Conservation (phyloP, 2,113 vertebrate genomes). For the Tetrao urogallus region DNA sequence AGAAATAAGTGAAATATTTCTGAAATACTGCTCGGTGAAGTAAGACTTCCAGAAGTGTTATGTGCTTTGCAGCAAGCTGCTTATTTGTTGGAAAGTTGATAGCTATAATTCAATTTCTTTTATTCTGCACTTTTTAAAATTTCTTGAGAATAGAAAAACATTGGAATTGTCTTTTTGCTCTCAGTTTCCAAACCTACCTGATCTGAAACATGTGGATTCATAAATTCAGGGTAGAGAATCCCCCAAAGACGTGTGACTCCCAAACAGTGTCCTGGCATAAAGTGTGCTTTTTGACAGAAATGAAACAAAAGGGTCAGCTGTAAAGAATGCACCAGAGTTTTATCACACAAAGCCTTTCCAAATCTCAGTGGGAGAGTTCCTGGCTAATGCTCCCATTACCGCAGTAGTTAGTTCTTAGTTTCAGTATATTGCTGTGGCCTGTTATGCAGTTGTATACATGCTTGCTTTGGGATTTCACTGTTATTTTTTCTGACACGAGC, state of each 20-base stretch:
- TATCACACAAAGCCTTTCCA: neutral
- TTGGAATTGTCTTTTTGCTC: neutral
- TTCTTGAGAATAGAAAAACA: neutral
- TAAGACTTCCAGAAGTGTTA: neutral
- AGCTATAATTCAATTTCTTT: neutral
- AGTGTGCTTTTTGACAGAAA: neutral
- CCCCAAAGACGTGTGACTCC: neutral
- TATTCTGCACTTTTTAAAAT: neutral
- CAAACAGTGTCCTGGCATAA: neutral
- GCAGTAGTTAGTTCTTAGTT: neutral
- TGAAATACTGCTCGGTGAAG: neutral
- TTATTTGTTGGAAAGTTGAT: neutral
- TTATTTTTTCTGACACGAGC: neutral
- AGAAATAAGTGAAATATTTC: neutral
- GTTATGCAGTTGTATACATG: neutral
- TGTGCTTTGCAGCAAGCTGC: neutral
- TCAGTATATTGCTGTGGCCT: neutral
- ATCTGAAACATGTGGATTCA: fast-evolving
- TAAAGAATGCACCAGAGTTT: neutral
- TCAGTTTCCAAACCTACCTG: neutral
- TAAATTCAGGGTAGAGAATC: neutral
- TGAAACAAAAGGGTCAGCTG: neutral
- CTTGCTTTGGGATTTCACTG: neutral
- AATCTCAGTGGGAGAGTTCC: neutral
- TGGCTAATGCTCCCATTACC: neutral